Evolutionary conservation across 2,888 invertebrate species (phyloP), one percentile per base, ranked within the genome.

Genomic region (Agrotis puta): DNA sequence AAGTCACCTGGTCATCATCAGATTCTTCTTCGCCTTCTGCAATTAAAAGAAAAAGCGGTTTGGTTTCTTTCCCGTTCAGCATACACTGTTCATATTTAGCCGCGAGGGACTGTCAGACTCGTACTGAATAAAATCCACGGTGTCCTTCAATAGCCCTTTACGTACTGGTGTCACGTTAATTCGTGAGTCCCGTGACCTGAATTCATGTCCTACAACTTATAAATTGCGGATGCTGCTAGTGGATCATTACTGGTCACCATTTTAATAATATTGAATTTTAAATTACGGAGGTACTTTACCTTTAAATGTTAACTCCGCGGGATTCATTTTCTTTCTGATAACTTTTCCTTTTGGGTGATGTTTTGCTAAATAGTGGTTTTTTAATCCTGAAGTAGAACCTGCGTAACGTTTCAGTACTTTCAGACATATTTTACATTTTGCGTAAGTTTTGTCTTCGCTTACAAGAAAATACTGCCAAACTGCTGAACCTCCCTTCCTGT

Each of bases 351-450:
- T 53, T 22, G 54, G n/a, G 13, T 53, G 22, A 16, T 59, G 66
- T 39, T 70, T 69, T 24, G 70, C n/a, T 56, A 33, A 3, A 24
- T 54, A 69, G 39, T 69, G 69, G 16, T 69, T n/a, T 18, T 43
- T 43, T 9, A 74, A 27, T 27, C 48, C 70, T 18, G 77, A 54
- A 2, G 77, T 70, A 9, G 63, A 63, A 3, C 70, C 54, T 11
- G 43, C 24, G 9, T 50, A 18, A 11, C 75, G 77, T 51, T 61
- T 70, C 14, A 75, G 13, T 7, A 75, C 64, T 64, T 64, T 70
- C 9, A 22, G 53, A 47, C 75, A 75, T 47, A 64, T 2, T 64
- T 75, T 77, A 56, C 75, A 75, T 64, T 70, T 59, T 16, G 70
- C 75, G 14, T 39, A 56, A 45, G 1, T 13, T 64, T 59, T 77